A percentile compares a stretch with the other conserved stretches of the same genome.
These are phyloP conservation scores for Ips typographus DNA, from an alignment of 1,140 invertebrate genomes.

Conservation along the genomic window DNA sequence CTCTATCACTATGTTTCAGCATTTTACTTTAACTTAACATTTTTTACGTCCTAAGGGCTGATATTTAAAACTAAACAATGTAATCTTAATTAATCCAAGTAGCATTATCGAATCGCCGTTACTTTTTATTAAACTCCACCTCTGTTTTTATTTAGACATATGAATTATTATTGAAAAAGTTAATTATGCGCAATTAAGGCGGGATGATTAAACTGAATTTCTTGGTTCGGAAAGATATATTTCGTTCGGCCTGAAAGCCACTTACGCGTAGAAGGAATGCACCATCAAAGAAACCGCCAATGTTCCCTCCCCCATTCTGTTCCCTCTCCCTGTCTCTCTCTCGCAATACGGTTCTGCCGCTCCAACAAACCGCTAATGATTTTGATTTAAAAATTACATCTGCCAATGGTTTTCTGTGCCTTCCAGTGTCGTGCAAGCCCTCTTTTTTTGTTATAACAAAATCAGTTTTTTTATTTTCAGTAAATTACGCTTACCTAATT, in stretches of 20 bases:
- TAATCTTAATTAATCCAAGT: neutral
- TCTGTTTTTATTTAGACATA: neutral
- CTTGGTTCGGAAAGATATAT: constrained; percentile 26
- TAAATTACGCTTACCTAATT: no score
- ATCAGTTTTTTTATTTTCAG: no score
- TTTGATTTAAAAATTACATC: constrained; percentile 39
- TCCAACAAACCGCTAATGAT: constrained; percentile 39
- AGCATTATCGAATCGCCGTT: neutral
- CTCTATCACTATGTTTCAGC: constrained; percentile 42
- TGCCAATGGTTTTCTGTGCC: constrained; percentile 28
- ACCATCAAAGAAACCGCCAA: constrained; percentile 46
- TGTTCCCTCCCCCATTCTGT: constrained; percentile 50
- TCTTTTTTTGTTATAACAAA: neutral
- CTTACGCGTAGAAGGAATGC: constrained; percentile 43
- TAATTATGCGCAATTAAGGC: constrained; percentile 11
- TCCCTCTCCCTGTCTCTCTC: constrained; percentile 27
- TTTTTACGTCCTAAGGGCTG: no score
- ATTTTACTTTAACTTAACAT: constrained; percentile 6
- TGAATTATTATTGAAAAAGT: neutral
- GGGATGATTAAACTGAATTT: constrained; percentile 6
- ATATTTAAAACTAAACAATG: neutral
- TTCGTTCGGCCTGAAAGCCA: constrained; percentile 41
- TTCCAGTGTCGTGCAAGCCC: constrained; percentile 22
- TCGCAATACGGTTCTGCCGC: constrained; percentile 22
- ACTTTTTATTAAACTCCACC: neutral